Percentiles rank a stretch among this genome's conserved stretches.
Conservation (phyloP, 2,888 invertebrate species). For the Euzetes globulus region DNA sequence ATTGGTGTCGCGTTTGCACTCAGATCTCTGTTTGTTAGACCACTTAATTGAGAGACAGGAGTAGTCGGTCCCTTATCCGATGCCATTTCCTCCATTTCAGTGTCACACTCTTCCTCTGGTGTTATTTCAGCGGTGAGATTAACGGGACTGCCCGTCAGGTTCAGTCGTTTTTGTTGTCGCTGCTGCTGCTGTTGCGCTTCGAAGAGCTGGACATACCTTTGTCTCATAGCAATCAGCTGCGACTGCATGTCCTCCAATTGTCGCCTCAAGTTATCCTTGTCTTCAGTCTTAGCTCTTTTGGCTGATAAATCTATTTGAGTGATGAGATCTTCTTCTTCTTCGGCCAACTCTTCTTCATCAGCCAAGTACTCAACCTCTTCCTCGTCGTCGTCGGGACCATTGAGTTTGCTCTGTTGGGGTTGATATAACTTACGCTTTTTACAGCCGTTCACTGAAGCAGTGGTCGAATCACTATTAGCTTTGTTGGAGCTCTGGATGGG, state of each 20-base stretch:
- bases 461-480: not conserved
- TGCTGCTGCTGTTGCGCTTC: conserved; percentile 27
- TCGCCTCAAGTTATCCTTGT: conserved; percentile 57
- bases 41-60: conserved; percentile 14
- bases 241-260: conserved; percentile 55
- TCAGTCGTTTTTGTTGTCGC: not conserved
- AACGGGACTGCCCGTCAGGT: not conserved
- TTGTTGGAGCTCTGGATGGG: not conserved
- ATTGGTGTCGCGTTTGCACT: conserved; percentile 39
- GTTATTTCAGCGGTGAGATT: not conserved
- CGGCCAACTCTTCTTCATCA: conserved; percentile 50
- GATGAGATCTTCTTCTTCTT: conserved; percentile 52
- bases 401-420: conserved; percentile 70
- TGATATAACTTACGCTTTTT: conserved; percentile 92
- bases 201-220: conserved; percentile 11
- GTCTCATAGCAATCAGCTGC: conserved; percentile 17
- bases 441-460: conserved; percentile 66
- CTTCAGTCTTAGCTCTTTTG: conserved; percentile 37
- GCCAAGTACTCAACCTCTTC: conserved; percentile 52
- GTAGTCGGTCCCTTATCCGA: conserved; percentile 18
- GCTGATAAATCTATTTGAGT: conserved; percentile 57
- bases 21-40: conserved; percentile 4
- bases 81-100: conserved; percentile 26
- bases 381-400: conserved; percentile 41
- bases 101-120: conserved; percentile 1